phyloP scores from a whole-genome alignment of 2,888 invertebrate species.

The Oithona nana region DNA sequence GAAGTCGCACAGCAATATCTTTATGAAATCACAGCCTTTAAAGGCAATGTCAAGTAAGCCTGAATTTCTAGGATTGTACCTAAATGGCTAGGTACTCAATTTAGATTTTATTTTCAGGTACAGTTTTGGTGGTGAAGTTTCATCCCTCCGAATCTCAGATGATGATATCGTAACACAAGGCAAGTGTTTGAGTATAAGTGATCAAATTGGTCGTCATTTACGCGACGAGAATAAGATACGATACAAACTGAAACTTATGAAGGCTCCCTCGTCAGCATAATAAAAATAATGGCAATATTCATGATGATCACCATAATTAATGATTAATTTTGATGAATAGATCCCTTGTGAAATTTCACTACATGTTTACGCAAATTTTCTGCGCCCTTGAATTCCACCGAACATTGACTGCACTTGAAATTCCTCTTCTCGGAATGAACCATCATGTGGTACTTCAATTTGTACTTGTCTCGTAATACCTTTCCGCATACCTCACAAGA shows the following conservation, averaged over 20 bases:
- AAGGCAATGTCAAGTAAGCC: conserved; percentile 11
- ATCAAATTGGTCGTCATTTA: conserved; percentile 10
- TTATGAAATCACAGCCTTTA: conserved; percentile 17
- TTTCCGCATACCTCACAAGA: conserved; percentile 1
- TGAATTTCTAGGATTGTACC: neutral
- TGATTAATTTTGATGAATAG: too few relatives aligned
- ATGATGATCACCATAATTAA: too few relatives aligned
- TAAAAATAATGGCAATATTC: too few relatives aligned
- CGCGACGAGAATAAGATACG: conserved; percentile 11
- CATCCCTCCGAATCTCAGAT: conserved; percentile 10
- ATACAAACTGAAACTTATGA: conserved; percentile 15
- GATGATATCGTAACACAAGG: conserved; percentile 16
- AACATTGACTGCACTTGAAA: conserved; percentile 2
- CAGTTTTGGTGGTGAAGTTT: conserved; percentile 9
- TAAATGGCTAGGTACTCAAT: neutral
- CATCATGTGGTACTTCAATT: conserved; percentile 9
- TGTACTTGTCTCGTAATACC: conserved; percentile 4
- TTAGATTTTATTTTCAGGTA: neutral
- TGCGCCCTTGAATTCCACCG: neutral
- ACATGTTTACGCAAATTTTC: conserved; percentile 6
- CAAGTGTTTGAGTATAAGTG: conserved; percentile 14
- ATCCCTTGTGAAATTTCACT: neutral
- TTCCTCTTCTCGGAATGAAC: conserved; percentile 2
- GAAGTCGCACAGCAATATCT: conserved; percentile 9
- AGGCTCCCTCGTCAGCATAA: too few relatives aligned